Evolutionary conservation across 2,797 vertebrate genomes (phyloP).

Genomic region (Tokudaia tokunoshimensis): DNA sequence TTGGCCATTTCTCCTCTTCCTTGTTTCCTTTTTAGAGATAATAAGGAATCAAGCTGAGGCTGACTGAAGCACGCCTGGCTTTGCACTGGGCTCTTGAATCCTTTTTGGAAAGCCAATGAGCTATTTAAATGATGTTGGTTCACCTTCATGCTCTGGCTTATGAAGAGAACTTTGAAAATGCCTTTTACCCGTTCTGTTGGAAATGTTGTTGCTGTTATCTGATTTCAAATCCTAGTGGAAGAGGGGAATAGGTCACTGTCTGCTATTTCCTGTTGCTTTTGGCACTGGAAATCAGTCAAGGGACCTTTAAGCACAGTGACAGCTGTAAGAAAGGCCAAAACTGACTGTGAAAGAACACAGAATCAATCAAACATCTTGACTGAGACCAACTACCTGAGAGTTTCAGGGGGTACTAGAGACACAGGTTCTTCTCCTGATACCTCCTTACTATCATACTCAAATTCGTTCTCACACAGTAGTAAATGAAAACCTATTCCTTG

Average conservation of each 20-base stretch:
- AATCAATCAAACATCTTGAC: slow-evolving; percentile 32
- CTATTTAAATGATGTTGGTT: slow-evolving; percentile 3
- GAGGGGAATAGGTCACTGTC: slow-evolving; percentile 80
- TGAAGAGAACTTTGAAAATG: slow-evolving; percentile 59
- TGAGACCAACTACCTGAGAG: not conserved
- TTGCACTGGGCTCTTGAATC: not conserved
- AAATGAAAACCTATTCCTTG: not conserved
- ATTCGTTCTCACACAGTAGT: not conserved
- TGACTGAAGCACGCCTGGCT: not conserved
- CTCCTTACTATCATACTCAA: not conserved
- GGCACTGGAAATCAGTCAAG: slow-evolving; percentile 76
- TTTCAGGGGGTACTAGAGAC: not conserved
- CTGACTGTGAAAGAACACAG: slow-evolving; percentile 69
- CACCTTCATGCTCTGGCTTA: not conserved
- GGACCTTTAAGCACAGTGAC: slow-evolving; percentile 66
- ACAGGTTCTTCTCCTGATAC: not conserved
- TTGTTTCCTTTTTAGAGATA: not conserved
- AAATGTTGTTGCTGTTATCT: slow-evolving; percentile 64
- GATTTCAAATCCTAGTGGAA: slow-evolving; percentile 73
- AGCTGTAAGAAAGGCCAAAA: slow-evolving; percentile 77
- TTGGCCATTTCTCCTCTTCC: not conserved
- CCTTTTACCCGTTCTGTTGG: slow-evolving; percentile 27
- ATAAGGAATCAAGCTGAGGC: slow-evolving; percentile 29
- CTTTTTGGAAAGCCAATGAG: not conserved
- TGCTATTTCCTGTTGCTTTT: slow-evolving; percentile 87